Percentiles rank a stretch among this genome's conserved stretches.
phyloP scores from a whole-genome alignment of 2,113 vertebrate genomes.

The Ornithorhynchus anatinus region DNA sequence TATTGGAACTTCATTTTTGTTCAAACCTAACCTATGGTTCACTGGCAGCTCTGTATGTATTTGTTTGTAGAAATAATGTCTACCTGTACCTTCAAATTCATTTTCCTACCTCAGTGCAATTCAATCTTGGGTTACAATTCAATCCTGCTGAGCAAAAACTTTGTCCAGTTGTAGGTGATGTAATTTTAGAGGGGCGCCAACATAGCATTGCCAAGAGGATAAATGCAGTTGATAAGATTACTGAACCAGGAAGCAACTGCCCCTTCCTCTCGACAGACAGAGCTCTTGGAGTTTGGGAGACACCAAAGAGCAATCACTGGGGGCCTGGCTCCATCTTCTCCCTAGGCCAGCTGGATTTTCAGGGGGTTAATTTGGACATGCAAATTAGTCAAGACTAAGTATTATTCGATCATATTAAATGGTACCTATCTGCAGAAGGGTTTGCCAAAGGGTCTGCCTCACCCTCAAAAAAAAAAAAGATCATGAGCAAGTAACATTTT shows the following conservation, averaged over 20 bases:
- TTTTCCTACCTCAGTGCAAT: slow-evolving; percentile 54
- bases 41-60: slow-evolving; percentile 38
- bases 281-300: slow-evolving; percentile 9
- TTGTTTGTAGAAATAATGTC: too few species aligned
- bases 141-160: slow-evolving; percentile 45
- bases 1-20: too few species aligned
- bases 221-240: slow-evolving; percentile 58
- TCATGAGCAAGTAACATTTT: too few species aligned
- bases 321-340: slow-evolving; percentile 14
- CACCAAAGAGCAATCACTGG: background rate
- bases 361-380: slow-evolving; percentile 11
- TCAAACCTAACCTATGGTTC: slow-evolving; percentile 41
- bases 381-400: slow-evolving; percentile 11
- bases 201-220: slow-evolving; percentile 62
- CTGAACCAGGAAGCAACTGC: slow-evolving; percentile 53
- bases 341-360: background rate
- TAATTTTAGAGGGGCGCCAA: slow-evolving; percentile 47
- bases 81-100: too few species aligned
- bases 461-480: background rate
- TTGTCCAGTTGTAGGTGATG: slow-evolving; percentile 29
- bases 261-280: slow-evolving; percentile 29
- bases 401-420: slow-evolving; percentile 8
- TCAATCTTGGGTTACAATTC: slow-evolving; percentile 53
- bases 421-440: slow-evolving; percentile 3
- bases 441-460: background rate